These are phyloP conservation scores for Hypsibius dujardini DNA, from an alignment of 1,140 invertebrate genomes.

Conservation along the genomic window DNA sequence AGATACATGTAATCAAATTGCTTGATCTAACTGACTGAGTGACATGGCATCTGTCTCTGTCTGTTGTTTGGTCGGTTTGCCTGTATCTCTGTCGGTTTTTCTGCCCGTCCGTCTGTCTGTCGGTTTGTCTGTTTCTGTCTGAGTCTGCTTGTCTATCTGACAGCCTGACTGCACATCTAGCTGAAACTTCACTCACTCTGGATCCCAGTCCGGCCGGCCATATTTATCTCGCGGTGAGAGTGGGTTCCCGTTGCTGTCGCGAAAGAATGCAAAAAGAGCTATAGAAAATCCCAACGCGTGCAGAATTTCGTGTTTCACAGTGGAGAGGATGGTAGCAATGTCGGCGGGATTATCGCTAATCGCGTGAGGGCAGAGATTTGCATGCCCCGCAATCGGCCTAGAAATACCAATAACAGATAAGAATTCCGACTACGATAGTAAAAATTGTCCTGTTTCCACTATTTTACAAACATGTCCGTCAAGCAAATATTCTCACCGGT, in stretches of 20 bases:
- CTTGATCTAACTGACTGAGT: too few species aligned
- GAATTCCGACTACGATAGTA: background rate
- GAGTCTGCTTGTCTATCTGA: too few species aligned
- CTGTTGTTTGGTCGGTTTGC: too few species aligned
- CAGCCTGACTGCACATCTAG: too few species aligned
- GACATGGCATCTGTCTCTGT: too few species aligned
- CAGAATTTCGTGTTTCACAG: conserved; percentile 95
- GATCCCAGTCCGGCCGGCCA: conserved; percentile 68
- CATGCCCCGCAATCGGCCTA: conserved; percentile 92
- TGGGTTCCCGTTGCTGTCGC: conserved; percentile 64
- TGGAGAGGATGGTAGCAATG: conserved; percentile 74
- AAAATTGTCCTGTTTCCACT: conserved; percentile 18
- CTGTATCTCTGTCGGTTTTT: too few species aligned
- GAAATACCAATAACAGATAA: conserved; percentile 27
- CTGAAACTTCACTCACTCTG: conserved; percentile 46
- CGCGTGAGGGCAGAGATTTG: conserved; percentile 88
- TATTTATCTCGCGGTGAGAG: conserved; percentile 61
- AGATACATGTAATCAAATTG: too few species aligned
- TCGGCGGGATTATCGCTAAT: conserved; percentile 82
- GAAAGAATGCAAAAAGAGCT: conserved; percentile 79
- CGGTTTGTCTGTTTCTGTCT: too few species aligned
- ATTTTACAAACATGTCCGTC: too few species aligned
- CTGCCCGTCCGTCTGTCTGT: too few species aligned
- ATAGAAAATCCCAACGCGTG: conserved; percentile 88
- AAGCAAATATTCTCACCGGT: conserved; percentile 45